Evolutionary conservation across 2,888 invertebrate species (phyloP).

Genomic region (Ichneumoninae sp.): DNA sequence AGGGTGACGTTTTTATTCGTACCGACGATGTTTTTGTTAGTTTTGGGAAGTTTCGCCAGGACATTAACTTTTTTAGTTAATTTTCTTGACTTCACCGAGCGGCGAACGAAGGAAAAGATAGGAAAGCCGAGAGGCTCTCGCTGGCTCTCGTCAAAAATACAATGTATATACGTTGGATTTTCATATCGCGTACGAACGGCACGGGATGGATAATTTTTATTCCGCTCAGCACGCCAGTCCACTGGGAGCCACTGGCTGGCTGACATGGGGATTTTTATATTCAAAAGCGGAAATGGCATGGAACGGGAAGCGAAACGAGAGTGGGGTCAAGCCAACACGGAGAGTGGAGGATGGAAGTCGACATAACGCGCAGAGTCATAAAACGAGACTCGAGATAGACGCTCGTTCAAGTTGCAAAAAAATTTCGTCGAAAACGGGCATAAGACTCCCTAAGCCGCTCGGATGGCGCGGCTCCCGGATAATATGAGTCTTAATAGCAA

Average conservation of each 20-base stretch:
- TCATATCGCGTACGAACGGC: slow-evolving; percentile 34
- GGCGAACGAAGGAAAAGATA: neutral
- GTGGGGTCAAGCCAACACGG: slow-evolving; percentile 26
- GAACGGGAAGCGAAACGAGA: slow-evolving; percentile 23
- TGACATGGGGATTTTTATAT: slow-evolving; percentile 53
- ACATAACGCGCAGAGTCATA: slow-evolving; percentile 37
- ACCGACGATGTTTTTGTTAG: neutral
- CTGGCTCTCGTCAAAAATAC: neutral
- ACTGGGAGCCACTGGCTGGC: slow-evolving; percentile 12
- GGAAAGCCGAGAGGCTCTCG: neutral
- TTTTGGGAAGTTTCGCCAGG: neutral
- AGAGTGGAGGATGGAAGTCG: slow-evolving; percentile 24
- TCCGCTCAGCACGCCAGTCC: slow-evolving; percentile 42
- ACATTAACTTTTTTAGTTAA: neutral
- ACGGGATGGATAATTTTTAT: slow-evolving; percentile 61
- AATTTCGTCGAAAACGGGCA: neutral
- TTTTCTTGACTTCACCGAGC: neutral
- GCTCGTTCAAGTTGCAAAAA: slow-evolving; percentile 20
- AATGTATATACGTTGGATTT: slow-evolving; percentile 30
- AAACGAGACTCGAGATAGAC: slow-evolving; percentile 28
- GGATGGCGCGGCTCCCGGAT: neutral
- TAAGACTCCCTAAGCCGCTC: neutral
- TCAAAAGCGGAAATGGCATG: slow-evolving; percentile 55
- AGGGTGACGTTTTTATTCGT: neutral
- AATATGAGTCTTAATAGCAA: neutral